These are phyloP conservation scores for Cartodere bifasciata DNA, from an alignment of 2,888 invertebrate genomes.

Conservation along the genomic window DNA sequence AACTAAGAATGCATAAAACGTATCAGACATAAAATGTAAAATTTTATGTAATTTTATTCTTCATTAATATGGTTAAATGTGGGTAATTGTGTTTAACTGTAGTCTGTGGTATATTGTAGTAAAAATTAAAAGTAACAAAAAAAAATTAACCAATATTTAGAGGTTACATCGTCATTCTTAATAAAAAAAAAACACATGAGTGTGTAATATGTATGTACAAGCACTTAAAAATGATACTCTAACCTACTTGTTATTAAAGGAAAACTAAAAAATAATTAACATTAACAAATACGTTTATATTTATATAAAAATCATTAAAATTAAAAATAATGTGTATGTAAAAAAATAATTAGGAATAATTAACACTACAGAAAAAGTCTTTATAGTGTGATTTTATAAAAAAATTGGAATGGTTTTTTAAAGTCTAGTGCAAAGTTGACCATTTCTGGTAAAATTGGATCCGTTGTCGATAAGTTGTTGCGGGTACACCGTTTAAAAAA, in stretches of 20 bases:
- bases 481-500: too few relatives aligned
- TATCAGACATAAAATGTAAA: slow-evolving; percentile 14
- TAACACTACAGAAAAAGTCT: slow-evolving; percentile 32
- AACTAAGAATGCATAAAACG: too few relatives aligned
- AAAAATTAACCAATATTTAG: slow-evolving; percentile 26
- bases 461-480: too few relatives aligned
- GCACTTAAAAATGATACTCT: slow-evolving; percentile 31
- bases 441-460: too few relatives aligned
- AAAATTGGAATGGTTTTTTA: too few relatives aligned
- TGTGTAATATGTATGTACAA: slow-evolving; percentile 33
- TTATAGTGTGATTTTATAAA: slow-evolving; percentile 32
- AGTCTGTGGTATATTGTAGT: slow-evolving; percentile 35
- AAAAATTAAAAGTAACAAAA: slow-evolving; percentile 25
- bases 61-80: slow-evolving; percentile 36
- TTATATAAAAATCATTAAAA: slow-evolving; percentile 30
- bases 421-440: too few relatives aligned
- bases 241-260: slow-evolving; percentile 27
- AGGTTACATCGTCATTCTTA: slow-evolving; percentile 29
- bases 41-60: slow-evolving; percentile 20
- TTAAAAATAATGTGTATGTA: slow-evolving; percentile 29
- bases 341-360: slow-evolving; percentile 37
- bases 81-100: slow-evolving; percentile 33
- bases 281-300: slow-evolving; percentile 36
- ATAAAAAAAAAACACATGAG: slow-evolving; percentile 30
- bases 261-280: slow-evolving; percentile 36